These are phyloP conservation scores for Coregonus ussuriensis DNA, from an alignment of 2,797 vertebrate genomes.

Conservation along the genomic window DNA sequence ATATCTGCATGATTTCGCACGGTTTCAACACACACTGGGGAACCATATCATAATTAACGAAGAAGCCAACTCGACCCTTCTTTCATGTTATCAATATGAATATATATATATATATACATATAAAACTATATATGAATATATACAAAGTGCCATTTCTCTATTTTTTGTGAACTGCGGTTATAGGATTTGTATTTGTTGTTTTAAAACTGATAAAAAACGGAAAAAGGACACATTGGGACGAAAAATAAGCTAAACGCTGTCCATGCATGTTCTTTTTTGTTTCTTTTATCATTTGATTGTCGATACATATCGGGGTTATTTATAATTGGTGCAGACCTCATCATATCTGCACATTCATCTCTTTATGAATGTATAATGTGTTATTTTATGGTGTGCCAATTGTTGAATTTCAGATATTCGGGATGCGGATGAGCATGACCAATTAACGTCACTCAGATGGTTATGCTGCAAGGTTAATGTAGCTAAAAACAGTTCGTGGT, in stretches of 20 bases:
- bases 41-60: constrained; percentile 78
- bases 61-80: constrained; percentile 71
- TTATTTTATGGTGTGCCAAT: constrained; percentile 87
- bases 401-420: constrained; percentile 83
- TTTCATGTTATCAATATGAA: constrained; percentile 76
- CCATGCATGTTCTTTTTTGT: constrained; percentile 88
- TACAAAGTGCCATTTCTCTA: constrained; percentile 98
- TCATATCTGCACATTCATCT: constrained; percentile 83
- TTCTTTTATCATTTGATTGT: constrained; percentile 74
- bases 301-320: constrained; percentile 77
- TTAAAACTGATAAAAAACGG: constrained; percentile 63
- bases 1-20: constrained; percentile 99
- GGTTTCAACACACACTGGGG: constrained; percentile 87
- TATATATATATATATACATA: constrained; percentile 77
- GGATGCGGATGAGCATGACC: constrained; percentile 89
- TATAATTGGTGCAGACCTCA: constrained; percentile 76
- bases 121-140: constrained; percentile 87
- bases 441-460: constrained; percentile 88
- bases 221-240: constrained; percentile 54
- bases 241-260: constrained; percentile 77
- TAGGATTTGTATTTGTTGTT: constrained; percentile 89
- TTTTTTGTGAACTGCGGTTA: constrained; percentile 91
- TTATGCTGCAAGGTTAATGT: constrained; percentile 87
- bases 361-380: constrained; percentile 95
- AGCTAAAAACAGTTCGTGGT: constrained; percentile 86